phyloP scores from a whole-genome alignment of 2,888 invertebrate genomes.

The Vesta saturnalis region DNA sequence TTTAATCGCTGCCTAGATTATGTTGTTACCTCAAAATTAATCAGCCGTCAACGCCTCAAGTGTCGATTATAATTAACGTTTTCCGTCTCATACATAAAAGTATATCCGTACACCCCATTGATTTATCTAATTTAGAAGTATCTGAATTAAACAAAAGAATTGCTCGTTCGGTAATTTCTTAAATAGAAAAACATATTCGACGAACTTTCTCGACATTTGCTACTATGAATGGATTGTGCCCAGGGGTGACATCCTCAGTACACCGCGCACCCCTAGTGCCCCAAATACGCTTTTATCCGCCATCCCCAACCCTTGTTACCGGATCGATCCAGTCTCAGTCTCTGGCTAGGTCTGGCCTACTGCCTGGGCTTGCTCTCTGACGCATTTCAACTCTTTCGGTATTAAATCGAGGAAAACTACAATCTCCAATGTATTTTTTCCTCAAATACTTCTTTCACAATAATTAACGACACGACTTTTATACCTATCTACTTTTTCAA shows the following conservation, averaged over 20 bases:
- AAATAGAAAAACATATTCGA: slow-evolving; percentile 28
- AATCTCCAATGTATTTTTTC: too few relatives aligned
- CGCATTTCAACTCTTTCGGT: slow-evolving; percentile 30
- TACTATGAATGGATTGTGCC: slow-evolving; percentile 63
- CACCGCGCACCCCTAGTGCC: slow-evolving; percentile 35
- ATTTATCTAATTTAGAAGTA: neutral
- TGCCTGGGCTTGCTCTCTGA: slow-evolving; percentile 41
- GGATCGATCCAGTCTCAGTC: slow-evolving; percentile 45
- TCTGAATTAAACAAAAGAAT: slow-evolving; percentile 5
- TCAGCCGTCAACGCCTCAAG: too few relatives aligned
- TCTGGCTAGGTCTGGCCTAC: slow-evolving; percentile 43
- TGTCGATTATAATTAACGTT: too few relatives aligned
- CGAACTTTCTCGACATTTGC: slow-evolving; percentile 29
- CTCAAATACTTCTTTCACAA: neutral
- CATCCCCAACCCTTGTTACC: slow-evolving; percentile 39
- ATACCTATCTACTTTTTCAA: neutral
- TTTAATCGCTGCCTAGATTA: too few relatives aligned
- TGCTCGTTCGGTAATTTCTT: slow-evolving; percentile 22
- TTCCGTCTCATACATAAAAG: slow-evolving; percentile 12
- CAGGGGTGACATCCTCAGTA: slow-evolving; percentile 65
- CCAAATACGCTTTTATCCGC: slow-evolving; percentile 40
- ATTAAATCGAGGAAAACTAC: neutral
- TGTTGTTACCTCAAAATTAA: too few relatives aligned
- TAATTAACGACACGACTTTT: neutral
- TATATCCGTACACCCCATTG: neutral